Evolutionary conservation across 2,797 vertebrate species (phyloP), one percentile per base, ranked within the genome.

Genomic region (Geotrypetes seraphini): DNA sequence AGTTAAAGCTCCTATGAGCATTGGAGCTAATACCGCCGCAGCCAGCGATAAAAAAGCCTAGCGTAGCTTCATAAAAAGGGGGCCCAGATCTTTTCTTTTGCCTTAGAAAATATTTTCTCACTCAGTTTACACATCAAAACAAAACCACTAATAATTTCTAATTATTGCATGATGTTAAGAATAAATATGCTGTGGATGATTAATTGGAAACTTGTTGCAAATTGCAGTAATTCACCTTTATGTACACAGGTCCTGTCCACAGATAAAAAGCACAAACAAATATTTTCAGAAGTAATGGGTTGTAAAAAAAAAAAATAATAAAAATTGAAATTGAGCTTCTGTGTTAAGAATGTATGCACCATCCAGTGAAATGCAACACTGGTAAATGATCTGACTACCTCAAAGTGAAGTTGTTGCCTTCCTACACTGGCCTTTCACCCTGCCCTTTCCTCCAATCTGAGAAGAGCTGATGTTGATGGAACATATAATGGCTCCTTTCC

Each of bases 401-500:
- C 75, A 76, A 81, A 82, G 81, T 83, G 71, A 81, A 81, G 76
- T 77, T 84, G 90, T 73, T 81, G 78, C 79, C 78, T 88, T 78
- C 77, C 80, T 87, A 83, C 69, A 74, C 55, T 86, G 89, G 91
- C 92, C 92, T 95, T 93, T 95, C 91, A 89, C 87, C 80, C 75
- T 82, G 86, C 83, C 85, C 87, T 82, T 85, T 85, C 81, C 83
- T 84, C 82, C 79, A 85, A 83, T 85, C 79, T 82, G 79, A 86
- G 88, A 88, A 87, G 80, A 92, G 86, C 83, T 88, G 87, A 96
- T 89, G 82, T 89, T 88, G 85, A 86, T 85, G 89, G 88, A 94
- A 91, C 89, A 93, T 85, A 86, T 97, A 96, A 96, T 92, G 89
- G 86, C 74, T 86, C 81, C 84, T 81, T 95, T 97, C 91, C 90